Conservation (phyloP, 1,140 invertebrate genomes). For the Cherax destructor region DNA sequence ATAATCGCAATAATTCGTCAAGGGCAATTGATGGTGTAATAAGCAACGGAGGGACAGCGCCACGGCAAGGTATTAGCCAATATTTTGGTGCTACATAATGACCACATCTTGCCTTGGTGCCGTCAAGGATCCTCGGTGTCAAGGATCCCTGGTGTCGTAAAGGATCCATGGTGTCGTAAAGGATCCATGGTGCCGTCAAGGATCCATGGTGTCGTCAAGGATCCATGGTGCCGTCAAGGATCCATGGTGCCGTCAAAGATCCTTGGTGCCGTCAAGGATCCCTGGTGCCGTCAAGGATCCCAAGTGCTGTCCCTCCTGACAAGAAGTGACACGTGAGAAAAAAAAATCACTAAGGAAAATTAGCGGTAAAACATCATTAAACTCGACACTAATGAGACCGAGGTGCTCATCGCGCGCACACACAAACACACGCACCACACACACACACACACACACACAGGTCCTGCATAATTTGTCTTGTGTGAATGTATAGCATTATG, state of each 20-base stretch:
- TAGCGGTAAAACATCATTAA: neutral
- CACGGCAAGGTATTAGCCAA: neutral
- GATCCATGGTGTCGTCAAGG: too few relatives aligned
- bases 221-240: too few relatives aligned
- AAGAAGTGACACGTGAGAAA: too few relatives aligned
- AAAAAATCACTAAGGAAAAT: too few relatives aligned
- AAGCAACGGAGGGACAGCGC: conserved; percentile 33
- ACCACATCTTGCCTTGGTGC: neutral
- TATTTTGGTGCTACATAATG: neutral
- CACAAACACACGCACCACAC: neutral
- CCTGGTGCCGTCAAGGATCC: too few relatives aligned
- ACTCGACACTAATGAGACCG: neutral
- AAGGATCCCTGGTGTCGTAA: too few relatives aligned
- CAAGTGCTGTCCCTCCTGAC: too few relatives aligned
- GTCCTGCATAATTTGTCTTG: conserved; percentile 9
- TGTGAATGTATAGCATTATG: conserved; percentile 31
- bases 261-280: too few relatives aligned
- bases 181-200: too few relatives aligned
- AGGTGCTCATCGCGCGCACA: too few relatives aligned
- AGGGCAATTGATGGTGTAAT: conserved; percentile 57
- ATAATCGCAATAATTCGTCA: conserved; percentile 64
- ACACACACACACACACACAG: neutral
- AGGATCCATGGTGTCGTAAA: too few relatives aligned
- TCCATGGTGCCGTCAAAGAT: too few relatives aligned
- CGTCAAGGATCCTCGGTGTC: neutral